Evolutionary conservation across 2,888 invertebrate species (phyloP), one percentile per base, ranked within the genome.

Genomic region (Ligdia adustata): DNA sequence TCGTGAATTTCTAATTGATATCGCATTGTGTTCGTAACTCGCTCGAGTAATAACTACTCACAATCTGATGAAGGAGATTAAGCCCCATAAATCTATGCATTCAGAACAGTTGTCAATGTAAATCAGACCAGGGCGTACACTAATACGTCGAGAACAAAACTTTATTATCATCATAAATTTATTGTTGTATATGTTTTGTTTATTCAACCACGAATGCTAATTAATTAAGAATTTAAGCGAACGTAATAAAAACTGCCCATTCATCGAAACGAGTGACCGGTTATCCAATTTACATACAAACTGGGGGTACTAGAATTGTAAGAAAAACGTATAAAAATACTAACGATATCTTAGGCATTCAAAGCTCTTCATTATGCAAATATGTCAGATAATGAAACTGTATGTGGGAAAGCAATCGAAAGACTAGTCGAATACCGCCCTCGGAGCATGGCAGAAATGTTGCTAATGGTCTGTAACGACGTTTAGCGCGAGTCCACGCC

Each of bases 1-100:
- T 64, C 55, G 62, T 73, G 75, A 74, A 78, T 80, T 71, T 69
- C 71, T 75, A 78, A 79, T 78, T 76, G 74, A 72, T 77, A 75
- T 75, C 66, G 72, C 72, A 70, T 66, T 72, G 66, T 56, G 55
- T 60, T 62, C 43, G 53, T 52, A 55, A 57, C 64, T 62, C 55
- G 62, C 69, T 71, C 60, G 49, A 59, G 53, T 68, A 69, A 72
- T 69, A 64, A 64, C 59, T 64, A 60, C 63, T 68, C 69, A 65
- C 63, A 58, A 59, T 67, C 57, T 62, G 69, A 66, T 72, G 66
- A 66, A 67, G 66, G 66, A 63, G 62, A 72, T 65, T 66, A 66
- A 64, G 59, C 45, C 34, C 50, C 57, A 70, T 71, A 74, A 76
- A 69, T 72, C 62, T 58, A 14, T 9, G 37, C 34, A 32, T 47